Base-by-base conservation (phyloP, 2,888 invertebrate species). In the Thumatha senex region DNA sequence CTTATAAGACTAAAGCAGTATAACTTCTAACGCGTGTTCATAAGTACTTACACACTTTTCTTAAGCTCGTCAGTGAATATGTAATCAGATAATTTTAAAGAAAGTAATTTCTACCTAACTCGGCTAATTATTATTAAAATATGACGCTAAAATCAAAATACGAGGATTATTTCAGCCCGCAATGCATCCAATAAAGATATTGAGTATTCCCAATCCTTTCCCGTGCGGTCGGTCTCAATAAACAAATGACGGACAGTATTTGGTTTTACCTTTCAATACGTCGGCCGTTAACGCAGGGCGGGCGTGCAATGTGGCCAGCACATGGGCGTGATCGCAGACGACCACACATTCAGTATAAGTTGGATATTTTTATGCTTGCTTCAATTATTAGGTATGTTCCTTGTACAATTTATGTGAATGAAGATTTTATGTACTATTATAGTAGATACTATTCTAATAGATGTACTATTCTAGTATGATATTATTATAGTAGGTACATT, bases 261-360 rank as follows among this genome's bases (percentile, higher is more conserved):
- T 76, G 64, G 72, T 69, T 71, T 69, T 69, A 77, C 74, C 77
- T 78, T 75, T 74, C 76, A 78, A 76, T 76, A 70, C 66, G 71
- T 69, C 60, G 63, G 60, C 72, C 63, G 72, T 75, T 67, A 69
- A 63, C 72, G 65, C 68, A 64, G 63, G 63, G 58, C 57, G 60
- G 70, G 69, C 70, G 59, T 80, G 72, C 84, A 86, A 87, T 86
- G 78, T 87, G 87, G 84, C 63, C 58, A 71, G 70, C 87, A 87
- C 81, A 84, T 88, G 87, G 77, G 73, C 61, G 54, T 48, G 12
- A 49, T 38, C 41, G 18, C 30, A 15, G 38, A 54, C 50, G 14
- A 36, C 70, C 70, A 75, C 67, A 61, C 58, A 54, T 61, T 43
- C 46, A 18, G 34, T 18, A 51, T 41, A 40, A 10, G 11, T 31